Evolutionary conservation across 1,140 invertebrate genomes (phyloP).

Genomic region (Lycorma delicatula): DNA sequence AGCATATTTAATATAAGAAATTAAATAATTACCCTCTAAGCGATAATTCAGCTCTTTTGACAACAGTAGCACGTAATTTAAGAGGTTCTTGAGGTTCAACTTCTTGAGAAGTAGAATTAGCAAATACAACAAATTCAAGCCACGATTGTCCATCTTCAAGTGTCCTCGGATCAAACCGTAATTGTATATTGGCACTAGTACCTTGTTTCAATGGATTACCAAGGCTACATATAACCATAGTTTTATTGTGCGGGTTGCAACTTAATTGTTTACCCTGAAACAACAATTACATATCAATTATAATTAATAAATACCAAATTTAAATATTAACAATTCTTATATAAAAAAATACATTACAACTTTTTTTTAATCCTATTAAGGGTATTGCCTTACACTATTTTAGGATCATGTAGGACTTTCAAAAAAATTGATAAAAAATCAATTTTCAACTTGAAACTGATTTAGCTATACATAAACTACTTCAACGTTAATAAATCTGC

Average conservation of each 20-base stretch:
- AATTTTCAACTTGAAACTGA: too few species aligned
- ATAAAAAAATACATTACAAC: too few species aligned
- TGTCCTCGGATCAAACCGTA: conserved; percentile 71
- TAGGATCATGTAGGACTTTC: too few species aligned
- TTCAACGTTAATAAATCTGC: too few species aligned
- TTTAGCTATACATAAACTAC: too few species aligned
- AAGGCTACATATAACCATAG: conserved; percentile 66
- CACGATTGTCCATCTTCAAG: conserved; percentile 58
- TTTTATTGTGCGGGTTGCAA: conserved; percentile 63
- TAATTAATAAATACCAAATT: conserved; percentile 1
- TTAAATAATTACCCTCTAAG: conserved; percentile 58
- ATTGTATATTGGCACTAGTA: conserved; percentile 46
- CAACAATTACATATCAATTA: conserved; percentile 10
- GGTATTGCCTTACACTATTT: too few species aligned
- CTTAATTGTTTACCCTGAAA: conserved; percentile 48
- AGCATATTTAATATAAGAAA: too few species aligned
- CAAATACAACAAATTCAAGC: conserved; percentile 62
- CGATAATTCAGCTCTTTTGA: conserved; percentile 72
- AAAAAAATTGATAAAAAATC: too few species aligned
- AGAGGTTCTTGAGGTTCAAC: conserved; percentile 46
- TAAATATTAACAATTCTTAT: too few species aligned
- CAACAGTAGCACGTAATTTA: conserved; percentile 52
- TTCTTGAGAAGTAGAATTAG: conserved; percentile 81
- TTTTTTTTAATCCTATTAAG: too few species aligned
- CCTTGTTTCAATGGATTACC: conserved; percentile 81